phyloP scores from a whole-genome alignment of 1,140 invertebrate species.

The Drosophila nikananu region DNA sequence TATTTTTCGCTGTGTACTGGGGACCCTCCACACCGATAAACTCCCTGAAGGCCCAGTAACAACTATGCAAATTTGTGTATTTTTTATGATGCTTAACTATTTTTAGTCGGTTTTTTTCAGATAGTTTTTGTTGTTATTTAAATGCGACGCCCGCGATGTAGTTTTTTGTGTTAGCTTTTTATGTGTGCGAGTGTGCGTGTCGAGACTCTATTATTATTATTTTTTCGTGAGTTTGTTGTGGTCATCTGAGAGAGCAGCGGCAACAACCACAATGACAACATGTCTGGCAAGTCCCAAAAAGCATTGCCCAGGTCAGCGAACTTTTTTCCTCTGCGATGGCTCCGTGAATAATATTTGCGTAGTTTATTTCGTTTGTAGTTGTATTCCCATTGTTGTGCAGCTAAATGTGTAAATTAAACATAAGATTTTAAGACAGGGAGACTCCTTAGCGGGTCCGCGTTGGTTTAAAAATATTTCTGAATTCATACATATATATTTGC shows the following conservation, averaged over 20 bases:
- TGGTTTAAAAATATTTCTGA: constrained; percentile 31
- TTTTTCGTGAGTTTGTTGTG: constrained; percentile 58
- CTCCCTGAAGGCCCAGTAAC: constrained; percentile 62
- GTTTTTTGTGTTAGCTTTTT: constrained; percentile 6
- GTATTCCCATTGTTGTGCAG: constrained; percentile 54
- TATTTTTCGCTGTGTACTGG: constrained; percentile 22
- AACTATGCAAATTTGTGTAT: constrained; percentile 75
- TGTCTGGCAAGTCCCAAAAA: constrained; percentile 74
- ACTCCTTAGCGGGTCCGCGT: constrained; percentile 33
- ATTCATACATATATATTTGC: constrained; percentile 41
- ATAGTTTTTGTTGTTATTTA: constrained; percentile 76
- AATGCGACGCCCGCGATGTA: constrained; percentile 64
- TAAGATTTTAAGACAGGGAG: constrained; percentile 31
- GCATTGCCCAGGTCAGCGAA: constrained; percentile 78
- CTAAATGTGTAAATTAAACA: constrained; percentile 70
- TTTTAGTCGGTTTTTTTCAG: constrained; percentile 67
- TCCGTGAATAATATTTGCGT: constrained; percentile 62
- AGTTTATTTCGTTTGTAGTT: constrained; percentile 46
- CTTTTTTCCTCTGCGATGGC: constrained; percentile 56
- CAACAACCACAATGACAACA: constrained; percentile 63
- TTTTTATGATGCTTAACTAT: constrained; percentile 81
- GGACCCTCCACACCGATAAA: constrained; percentile 49
- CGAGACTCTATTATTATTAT: constrained; percentile 55
- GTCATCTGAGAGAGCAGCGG: constrained; percentile 56
- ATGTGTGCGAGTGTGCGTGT: constrained; percentile 56